phyloP scores from a whole-genome alignment of 2,113 vertebrate genomes.

The Protobothrops flavoviridis region DNA sequence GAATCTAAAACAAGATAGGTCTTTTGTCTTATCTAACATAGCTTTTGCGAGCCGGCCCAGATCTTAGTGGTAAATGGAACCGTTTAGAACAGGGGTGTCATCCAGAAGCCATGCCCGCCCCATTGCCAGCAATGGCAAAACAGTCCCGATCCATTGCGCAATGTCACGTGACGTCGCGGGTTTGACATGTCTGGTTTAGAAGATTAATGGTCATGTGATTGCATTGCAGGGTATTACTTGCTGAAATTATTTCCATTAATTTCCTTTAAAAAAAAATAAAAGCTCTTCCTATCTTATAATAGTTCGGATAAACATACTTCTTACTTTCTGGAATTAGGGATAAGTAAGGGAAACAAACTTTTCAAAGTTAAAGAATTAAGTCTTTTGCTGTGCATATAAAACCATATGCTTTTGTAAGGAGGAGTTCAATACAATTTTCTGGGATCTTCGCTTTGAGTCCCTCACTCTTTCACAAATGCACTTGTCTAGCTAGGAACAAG shows the following conservation, averaged over 20 bases:
- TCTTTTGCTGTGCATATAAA: background rate
- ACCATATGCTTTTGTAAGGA: background rate
- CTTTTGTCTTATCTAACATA: background rate
- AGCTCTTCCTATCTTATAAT: background rate
- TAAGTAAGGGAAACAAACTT: background rate
- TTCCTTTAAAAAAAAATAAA: background rate
- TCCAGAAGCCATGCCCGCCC: too few relatives aligned
- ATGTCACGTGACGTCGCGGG: too few relatives aligned
- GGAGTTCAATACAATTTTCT: background rate
- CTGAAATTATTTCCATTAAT: background rate
- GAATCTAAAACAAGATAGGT: background rate
- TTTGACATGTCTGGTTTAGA: background rate
- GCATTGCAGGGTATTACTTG: background rate
- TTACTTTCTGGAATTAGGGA: background rate
- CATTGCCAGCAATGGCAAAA: too few relatives aligned
- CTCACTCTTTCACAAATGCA: too few relatives aligned
- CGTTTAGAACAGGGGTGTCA: too few relatives aligned
- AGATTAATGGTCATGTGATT: background rate
- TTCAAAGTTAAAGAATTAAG: background rate
- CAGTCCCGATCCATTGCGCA: too few relatives aligned
- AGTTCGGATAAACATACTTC: background rate
- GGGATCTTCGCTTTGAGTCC: background rate
- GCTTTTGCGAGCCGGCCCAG: background rate
- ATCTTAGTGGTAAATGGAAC: background rate
- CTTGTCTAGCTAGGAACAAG: background rate